phyloP scores from a whole-genome alignment of 1,140 invertebrate species.

The Leptoteleia sp. region DNA sequence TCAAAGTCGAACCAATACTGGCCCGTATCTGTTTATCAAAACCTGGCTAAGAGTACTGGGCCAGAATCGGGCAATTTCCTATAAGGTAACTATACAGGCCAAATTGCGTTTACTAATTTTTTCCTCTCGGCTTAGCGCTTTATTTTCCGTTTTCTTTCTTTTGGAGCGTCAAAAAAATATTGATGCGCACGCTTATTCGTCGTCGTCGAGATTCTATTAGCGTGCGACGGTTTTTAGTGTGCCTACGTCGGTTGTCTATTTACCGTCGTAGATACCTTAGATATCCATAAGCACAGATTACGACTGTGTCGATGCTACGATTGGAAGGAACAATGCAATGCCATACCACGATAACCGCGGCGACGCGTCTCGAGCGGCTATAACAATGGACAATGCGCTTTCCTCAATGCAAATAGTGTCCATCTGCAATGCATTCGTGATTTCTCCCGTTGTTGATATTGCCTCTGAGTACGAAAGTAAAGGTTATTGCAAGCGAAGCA shows the following conservation, averaged over 20 bases:
- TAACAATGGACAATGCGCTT: constrained; percentile 69
- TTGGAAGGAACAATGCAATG: constrained; percentile 67
- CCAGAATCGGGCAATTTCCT: no score
- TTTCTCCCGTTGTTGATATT: constrained; percentile 60
- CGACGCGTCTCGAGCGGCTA: constrained; percentile 60
- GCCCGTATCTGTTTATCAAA: no score
- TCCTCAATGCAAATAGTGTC: constrained; percentile 66
- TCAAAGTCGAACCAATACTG: no score
- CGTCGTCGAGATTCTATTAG: constrained; percentile 51
- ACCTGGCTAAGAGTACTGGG: no score
- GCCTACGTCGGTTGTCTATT: constrained; percentile 55
- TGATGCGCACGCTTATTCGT: constrained; percentile 17
- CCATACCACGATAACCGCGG: constrained; percentile 63
- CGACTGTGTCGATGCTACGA: constrained; percentile 64
- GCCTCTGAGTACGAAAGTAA: constrained; percentile 63
- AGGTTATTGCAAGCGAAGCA: constrained; percentile 57
- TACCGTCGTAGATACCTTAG: constrained; percentile 59
- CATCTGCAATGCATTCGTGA: constrained; percentile 65
- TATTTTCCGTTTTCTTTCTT: constrained; percentile 6
- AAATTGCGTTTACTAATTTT: no score
- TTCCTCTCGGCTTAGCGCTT: no score
- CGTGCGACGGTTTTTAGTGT: constrained; percentile 17
- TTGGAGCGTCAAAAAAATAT: constrained; percentile 16
- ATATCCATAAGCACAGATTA: constrained; percentile 67
- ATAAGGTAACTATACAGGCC: no score